Evolutionary conservation across 2,797 vertebrate genomes (phyloP), one percentile per base, ranked within the genome.

Genomic region (Trachops cirrhosus): DNA sequence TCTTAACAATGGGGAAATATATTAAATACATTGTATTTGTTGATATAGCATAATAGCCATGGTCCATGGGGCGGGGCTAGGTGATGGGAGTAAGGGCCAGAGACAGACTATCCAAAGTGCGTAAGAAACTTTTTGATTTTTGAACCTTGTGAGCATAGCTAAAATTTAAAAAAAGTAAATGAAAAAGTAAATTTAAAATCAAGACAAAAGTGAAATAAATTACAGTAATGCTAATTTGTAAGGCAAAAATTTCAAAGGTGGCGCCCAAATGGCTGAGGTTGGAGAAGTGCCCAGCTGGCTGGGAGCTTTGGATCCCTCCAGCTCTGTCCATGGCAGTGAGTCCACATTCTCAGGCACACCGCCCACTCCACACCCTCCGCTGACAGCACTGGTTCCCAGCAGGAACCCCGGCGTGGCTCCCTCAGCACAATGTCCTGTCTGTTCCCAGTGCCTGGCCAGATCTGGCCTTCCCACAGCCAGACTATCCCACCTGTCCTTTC

Each of bases 141-240:
- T 95, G 93, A 95, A 95, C 88, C 96, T 75, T 96, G 90, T 71
- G 74, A 74, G 71, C 29, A 85, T 59, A 88, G 68, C 85, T 94
- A 82, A 88, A 92, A 92, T 71, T 18, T 22, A 52, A 79, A 85
- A 71, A 75, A 77, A 84, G 54, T 82, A 93, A 96, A 94, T 93
- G 82, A 74, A 89, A 93, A 96, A 92, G 90, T 97, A 93, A 96
- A 97, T 97, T 95, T 90, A 68, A 96, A 92, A 96, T 91, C 59
- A 97, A 97, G 96, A 96, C 97, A 97, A 96, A 96, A 95, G 1
- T 95, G 95, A 96, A 97, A 93, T 96, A 86, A 92, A 93, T 71
- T 67, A 89, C 15, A 59, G 93, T 1, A 16, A 79, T 44, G 73
- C 29, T 96, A 77, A 75, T 46, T 95, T 71, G 77, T 12, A 37